Percentiles rank a stretch among this genome's conserved stretches.
Conservation (phyloP, 2,888 invertebrate species). For the Apodemia zela region DNA sequence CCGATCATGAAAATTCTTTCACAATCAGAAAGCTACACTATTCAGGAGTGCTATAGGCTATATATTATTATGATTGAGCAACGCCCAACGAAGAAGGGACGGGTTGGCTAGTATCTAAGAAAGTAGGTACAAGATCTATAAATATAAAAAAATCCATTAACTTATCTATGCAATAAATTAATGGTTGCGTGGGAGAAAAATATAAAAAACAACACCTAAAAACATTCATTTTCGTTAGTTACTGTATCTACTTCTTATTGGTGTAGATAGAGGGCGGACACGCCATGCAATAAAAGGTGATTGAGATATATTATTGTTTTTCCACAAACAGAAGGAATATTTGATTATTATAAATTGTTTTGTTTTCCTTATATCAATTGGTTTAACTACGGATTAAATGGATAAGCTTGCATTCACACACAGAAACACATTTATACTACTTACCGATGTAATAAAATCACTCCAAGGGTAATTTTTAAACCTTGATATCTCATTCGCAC, state of each 20-base stretch:
- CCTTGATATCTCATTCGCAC: too few species aligned
- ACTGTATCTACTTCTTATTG: slow-evolving; percentile 53
- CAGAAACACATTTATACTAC: too few species aligned
- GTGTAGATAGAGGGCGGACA: slow-evolving; percentile 57
- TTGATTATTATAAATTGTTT: slow-evolving; percentile 31
- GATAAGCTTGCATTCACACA: too few species aligned
- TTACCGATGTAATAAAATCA: too few species aligned
- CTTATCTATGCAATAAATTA: slow-evolving; percentile 32
- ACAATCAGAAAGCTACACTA: too few species aligned
- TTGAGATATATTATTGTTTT: slow-evolving; percentile 50
- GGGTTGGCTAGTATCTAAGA: background rate
- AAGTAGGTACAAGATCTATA: background rate
- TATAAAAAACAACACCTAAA: slow-evolving; percentile 65
- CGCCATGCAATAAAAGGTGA: slow-evolving; percentile 61
- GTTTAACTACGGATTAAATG: too few species aligned
- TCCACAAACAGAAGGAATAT: slow-evolving; percentile 47
- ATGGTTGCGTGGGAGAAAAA: slow-evolving; percentile 61
- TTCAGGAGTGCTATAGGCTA: too few species aligned
- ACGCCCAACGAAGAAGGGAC: too few species aligned
- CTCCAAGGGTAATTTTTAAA: too few species aligned
- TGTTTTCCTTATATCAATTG: background rate
- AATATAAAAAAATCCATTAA: background rate
- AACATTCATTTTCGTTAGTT: slow-evolving; percentile 70
- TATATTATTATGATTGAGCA: too few species aligned
- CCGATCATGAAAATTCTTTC: too few species aligned